These are phyloP conservation scores for Caenorhabditis macrosperma DNA, from an alignment of 2,888 invertebrate genomes.

Conservation along the genomic window DNA sequence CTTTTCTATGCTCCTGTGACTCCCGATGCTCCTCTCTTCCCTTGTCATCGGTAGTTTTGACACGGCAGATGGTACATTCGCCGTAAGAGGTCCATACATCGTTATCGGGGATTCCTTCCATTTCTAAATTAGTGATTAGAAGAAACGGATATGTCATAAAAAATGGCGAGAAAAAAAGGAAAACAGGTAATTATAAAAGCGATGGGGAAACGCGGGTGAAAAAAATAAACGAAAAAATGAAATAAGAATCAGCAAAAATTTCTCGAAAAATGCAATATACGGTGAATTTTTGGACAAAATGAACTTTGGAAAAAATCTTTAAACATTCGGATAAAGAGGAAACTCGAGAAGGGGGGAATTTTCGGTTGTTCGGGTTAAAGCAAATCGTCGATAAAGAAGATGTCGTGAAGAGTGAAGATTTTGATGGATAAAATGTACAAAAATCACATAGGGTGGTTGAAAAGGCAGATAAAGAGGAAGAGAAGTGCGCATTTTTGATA, in stretches of 20 bases:
- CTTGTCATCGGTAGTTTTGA: neutral
- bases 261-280: neutral
- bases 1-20: constrained; percentile 9
- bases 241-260: neutral
- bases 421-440: constrained; percentile 4
- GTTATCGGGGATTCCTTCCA: constrained; percentile 9
- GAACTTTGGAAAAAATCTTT: neutral
- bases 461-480: neutral
- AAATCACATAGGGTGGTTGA: neutral
- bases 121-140: neutral
- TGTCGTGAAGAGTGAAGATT: constrained; percentile 1
- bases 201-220: constrained; percentile 18
- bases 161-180: neutral
- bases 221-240: neutral
- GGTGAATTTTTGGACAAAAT: neutral
- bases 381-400: constrained; percentile 11
- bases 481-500: neutral
- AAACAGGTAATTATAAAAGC: constrained; percentile 13
- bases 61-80: constrained; percentile 9
- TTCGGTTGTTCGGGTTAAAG: constrained; percentile 43
- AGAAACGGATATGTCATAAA: neutral
- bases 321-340: constrained; percentile 1
- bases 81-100: constrained; percentile 22
- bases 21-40: constrained; percentile 2
- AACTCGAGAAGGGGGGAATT: neutral